Percentiles rank a stretch among this genome's conserved stretches.
Conservation (phyloP, 1,140 invertebrate species). For the Caenorhabditis remanei region DNA sequence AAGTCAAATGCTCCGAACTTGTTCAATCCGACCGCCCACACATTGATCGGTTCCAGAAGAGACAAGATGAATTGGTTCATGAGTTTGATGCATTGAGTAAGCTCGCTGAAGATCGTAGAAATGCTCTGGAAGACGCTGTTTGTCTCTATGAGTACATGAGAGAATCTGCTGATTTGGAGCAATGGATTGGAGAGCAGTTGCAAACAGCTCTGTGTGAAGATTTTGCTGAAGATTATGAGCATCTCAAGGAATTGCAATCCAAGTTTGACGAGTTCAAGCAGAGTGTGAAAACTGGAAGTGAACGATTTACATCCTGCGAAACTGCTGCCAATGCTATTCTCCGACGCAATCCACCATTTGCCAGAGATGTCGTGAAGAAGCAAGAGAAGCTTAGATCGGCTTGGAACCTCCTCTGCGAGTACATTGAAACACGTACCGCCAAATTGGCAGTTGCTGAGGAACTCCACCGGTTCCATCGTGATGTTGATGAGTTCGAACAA, state of each 20-base stretch:
- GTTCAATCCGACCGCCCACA: constrained; percentile 58
- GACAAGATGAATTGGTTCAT: constrained; percentile 59
- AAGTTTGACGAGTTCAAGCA: constrained; percentile 97
- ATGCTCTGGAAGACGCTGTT: constrained; percentile 79
- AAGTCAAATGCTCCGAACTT: constrained; percentile 66
- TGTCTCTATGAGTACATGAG: constrained; percentile 92
- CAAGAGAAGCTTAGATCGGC: constrained; percentile 89
- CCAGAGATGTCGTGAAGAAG: constrained; percentile 87
- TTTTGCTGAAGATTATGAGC: constrained; percentile 96
- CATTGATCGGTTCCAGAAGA: constrained; percentile 53
- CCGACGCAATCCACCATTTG: constrained; percentile 83
- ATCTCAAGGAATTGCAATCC: constrained; percentile 87
- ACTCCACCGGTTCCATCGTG: constrained; percentile 95
- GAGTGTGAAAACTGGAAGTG: constrained; percentile 89
- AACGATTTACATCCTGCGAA: constrained; percentile 92
- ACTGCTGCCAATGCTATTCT: constrained; percentile 90
- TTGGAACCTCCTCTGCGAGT: constrained; percentile 89
- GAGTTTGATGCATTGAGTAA: constrained; percentile 58
- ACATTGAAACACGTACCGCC: constrained; percentile 87
- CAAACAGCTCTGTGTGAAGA: constrained; percentile 91
- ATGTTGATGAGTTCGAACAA: constrained; percentile 91
- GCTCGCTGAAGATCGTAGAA: constrained; percentile 86
- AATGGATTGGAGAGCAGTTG: constrained; percentile 94
- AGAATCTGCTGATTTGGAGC: constrained; percentile 90
- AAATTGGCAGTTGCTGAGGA: constrained; percentile 91